Evolutionary conservation across 2,888 invertebrate species (phyloP).

Genomic region (Hoplodrina ambigua): DNA sequence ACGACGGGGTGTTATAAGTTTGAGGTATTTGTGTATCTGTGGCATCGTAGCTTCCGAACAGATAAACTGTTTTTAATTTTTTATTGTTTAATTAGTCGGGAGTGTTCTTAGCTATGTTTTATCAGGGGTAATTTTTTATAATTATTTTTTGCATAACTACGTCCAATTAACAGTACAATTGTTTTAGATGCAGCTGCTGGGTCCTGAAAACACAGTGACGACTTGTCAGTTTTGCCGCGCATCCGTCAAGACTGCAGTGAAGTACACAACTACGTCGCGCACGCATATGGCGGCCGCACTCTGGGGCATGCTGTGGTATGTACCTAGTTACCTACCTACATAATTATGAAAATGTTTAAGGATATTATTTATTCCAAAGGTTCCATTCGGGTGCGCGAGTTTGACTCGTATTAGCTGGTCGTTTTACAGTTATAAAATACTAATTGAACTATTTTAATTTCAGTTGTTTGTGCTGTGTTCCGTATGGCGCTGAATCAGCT

Average conservation of each 20-base stretch:
- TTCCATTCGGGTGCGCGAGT: too few species aligned
- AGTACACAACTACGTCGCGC: constrained; percentile 74
- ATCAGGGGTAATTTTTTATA: too few species aligned
- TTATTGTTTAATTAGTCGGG: too few species aligned
- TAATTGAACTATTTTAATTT: constrained; percentile 42
- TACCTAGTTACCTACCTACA: neutral
- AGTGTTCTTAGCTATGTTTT: too few species aligned
- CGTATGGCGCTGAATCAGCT: constrained; percentile 76
- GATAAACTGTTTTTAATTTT: too few species aligned
- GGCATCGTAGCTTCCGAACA: too few species aligned
- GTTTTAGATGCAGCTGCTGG: constrained; percentile 67
- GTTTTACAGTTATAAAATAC: neutral
- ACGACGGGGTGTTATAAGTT: too few species aligned
- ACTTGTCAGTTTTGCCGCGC: constrained; percentile 78
- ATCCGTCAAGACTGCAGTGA: constrained; percentile 77
- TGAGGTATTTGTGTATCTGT: too few species aligned
- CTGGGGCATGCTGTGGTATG: constrained; percentile 64
- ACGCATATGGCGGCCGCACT: constrained; percentile 76
- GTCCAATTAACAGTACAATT: neutral
- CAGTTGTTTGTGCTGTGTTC: constrained; percentile 82
- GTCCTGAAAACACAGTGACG: constrained; percentile 76
- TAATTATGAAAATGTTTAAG: too few species aligned
- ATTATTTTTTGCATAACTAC: too few species aligned
- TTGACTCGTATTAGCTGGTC: too few species aligned
- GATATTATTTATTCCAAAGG: too few species aligned